These are phyloP conservation scores for Drymodes brunneopygia DNA, from an alignment of 2,113 vertebrate species.

Conservation along the genomic window DNA sequence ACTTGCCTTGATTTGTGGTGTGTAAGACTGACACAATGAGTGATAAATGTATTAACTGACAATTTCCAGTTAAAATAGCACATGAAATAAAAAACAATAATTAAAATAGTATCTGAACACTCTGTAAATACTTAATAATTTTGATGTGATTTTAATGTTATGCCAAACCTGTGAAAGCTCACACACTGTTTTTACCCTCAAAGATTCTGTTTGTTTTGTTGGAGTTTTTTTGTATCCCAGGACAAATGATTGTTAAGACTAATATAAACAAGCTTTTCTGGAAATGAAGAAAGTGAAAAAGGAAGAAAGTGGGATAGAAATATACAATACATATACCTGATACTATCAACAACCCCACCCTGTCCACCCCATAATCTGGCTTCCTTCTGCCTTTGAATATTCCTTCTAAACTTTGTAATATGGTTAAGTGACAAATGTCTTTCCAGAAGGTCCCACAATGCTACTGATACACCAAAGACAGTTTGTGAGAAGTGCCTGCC, in stretches of 20 bases:
- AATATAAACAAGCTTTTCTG: neutral
- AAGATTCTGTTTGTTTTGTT: neutral
- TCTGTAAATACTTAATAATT: neutral
- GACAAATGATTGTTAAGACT: neutral
- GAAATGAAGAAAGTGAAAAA: neutral
- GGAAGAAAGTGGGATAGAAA: neutral
- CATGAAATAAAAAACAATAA: neutral
- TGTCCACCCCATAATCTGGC: accelerated
- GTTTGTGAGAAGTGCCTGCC: neutral
- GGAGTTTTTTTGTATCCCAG: accelerated
- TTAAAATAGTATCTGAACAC: neutral
- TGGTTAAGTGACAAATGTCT: neutral
- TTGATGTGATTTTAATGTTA: neutral
- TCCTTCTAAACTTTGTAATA: neutral
- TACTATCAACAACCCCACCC: neutral
- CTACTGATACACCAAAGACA: neutral
- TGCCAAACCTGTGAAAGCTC: neutral
- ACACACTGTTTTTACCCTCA: neutral
- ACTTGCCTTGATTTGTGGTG: neutral
- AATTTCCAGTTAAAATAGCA: neutral
- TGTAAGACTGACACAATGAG: neutral
- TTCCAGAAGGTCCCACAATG: neutral
- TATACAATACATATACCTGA: neutral
- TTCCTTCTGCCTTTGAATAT: neutral
- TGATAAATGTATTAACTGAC: neutral